Percentiles rank a stretch among this genome's conserved stretches.
Evolutionary conservation across 2,888 invertebrate species (phyloP).

Genomic region (Alsophila aescularia): DNA sequence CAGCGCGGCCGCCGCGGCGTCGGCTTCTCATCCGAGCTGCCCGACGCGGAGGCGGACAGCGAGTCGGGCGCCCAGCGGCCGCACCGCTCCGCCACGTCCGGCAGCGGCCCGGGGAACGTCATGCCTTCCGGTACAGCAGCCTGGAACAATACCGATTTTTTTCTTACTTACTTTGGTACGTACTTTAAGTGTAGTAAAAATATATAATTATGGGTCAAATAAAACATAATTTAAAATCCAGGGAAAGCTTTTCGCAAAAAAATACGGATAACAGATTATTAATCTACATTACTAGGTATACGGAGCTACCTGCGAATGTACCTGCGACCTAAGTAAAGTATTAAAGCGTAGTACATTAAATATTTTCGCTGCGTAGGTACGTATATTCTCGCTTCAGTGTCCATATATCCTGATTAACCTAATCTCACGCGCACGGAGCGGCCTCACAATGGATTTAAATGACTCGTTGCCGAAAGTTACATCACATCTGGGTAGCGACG

Average conservation of each 20-base stretch:
- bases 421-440: slow-evolving; percentile 49
- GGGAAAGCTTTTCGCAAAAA: no score
- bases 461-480: slow-evolving; percentile 29
- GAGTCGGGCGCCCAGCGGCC: slow-evolving; percentile 82
- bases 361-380: slow-evolving; percentile 16
- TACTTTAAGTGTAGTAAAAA: no score
- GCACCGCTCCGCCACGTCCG: slow-evolving; percentile 81
- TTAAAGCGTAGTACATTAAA: neutral
- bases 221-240: no score
- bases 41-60: slow-evolving; percentile 76
- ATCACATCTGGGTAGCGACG: slow-evolving; percentile 28
- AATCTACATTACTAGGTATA: no score
- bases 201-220: no score
- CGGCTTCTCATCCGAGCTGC: slow-evolving; percentile 80
- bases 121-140: slow-evolving; percentile 80
- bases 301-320: no score
- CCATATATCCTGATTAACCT: slow-evolving; percentile 58
- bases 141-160: slow-evolving; percentile 57
- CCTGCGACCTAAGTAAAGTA: neutral
- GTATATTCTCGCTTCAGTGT: slow-evolving; percentile 20
- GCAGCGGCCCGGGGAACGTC: slow-evolving; percentile 81
- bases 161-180: no score
- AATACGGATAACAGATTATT: no score
- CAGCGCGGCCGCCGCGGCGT: slow-evolving; percentile 81
- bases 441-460: slow-evolving; percentile 55